Evolutionary conservation across 2,797 vertebrate genomes (phyloP).

Genomic region (Syngnathus rostellatus): DNA sequence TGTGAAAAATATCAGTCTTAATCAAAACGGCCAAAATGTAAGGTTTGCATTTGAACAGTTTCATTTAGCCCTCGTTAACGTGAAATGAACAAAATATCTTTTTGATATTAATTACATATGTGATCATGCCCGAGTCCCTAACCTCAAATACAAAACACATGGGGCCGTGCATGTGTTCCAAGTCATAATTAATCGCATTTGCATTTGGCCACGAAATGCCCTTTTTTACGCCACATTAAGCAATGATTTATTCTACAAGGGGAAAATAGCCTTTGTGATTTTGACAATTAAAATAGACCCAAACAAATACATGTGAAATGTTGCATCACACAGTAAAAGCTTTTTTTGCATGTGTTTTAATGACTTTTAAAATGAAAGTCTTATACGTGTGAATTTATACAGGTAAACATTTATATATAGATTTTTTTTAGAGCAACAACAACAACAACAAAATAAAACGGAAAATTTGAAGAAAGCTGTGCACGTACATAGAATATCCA

Average conservation of each 20-base stretch:
- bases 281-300: background rate
- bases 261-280: constrained; percentile 31
- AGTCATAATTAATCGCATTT: constrained; percentile 99
- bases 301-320: constrained; percentile 30
- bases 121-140: constrained; percentile 99
- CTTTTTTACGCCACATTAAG: constrained; percentile 92
- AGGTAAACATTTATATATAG: constrained; percentile 99
- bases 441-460: constrained; percentile 87
- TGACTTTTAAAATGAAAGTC: constrained; percentile 96
- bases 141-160: constrained; percentile 98
- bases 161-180: constrained; percentile 92
- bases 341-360: constrained; percentile 84
- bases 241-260: constrained; percentile 84
- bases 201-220: constrained; percentile 99
- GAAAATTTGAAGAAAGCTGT: constrained; percentile 71
- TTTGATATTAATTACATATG: constrained; percentile 99
- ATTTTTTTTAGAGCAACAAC: constrained; percentile 87
- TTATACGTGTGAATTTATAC: constrained; percentile 97
- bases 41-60: constrained; percentile 91
- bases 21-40: constrained; percentile 80
- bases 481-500: constrained; percentile 96
- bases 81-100: constrained; percentile 99
- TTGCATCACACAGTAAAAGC: constrained; percentile 58
- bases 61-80: constrained; percentile 84
- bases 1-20: too few relatives aligned